Conservation (phyloP, 2,888 invertebrate genomes). For the Gari tellinella region DNA sequence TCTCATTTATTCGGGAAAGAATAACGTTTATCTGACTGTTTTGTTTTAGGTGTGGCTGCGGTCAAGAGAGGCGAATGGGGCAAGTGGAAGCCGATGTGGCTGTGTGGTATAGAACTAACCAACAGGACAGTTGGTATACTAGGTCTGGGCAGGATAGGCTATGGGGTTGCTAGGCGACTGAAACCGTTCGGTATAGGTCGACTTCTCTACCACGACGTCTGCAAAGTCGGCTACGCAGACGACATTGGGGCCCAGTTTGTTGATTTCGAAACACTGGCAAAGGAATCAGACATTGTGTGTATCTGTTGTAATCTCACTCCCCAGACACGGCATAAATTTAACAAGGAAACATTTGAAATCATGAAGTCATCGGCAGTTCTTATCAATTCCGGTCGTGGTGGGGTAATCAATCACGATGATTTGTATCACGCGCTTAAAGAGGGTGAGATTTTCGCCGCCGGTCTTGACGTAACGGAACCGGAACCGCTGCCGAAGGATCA, state of each 20-base stretch:
- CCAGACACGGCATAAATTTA: constrained; percentile 92
- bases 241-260: constrained; percentile 89
- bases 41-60: constrained; percentile 74
- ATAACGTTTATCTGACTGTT: too few relatives aligned
- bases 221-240: constrained; percentile 72
- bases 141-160: constrained; percentile 84
- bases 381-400: constrained; percentile 92
- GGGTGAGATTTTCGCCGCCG: constrained; percentile 91
- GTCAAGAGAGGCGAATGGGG: constrained; percentile 91
- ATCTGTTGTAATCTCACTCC: constrained; percentile 91
- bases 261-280: constrained; percentile 89
- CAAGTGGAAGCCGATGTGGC: constrained; percentile 95
- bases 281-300: constrained; percentile 93
- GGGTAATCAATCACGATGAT: constrained; percentile 89
- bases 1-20: too few relatives aligned
- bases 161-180: constrained; percentile 73
- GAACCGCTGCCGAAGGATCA: constrained; percentile 94
- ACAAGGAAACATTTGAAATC: constrained; percentile 90
- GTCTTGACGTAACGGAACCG: constrained; percentile 95
- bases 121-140: constrained; percentile 88
- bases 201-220: constrained; percentile 73
- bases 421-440: constrained; percentile 90
- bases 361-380: constrained; percentile 95
- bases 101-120: constrained; percentile 93
- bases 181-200: constrained; percentile 72